Evolutionary conservation across 2,113 vertebrate species (phyloP).

Genomic region (Catharus fuscescens): DNA sequence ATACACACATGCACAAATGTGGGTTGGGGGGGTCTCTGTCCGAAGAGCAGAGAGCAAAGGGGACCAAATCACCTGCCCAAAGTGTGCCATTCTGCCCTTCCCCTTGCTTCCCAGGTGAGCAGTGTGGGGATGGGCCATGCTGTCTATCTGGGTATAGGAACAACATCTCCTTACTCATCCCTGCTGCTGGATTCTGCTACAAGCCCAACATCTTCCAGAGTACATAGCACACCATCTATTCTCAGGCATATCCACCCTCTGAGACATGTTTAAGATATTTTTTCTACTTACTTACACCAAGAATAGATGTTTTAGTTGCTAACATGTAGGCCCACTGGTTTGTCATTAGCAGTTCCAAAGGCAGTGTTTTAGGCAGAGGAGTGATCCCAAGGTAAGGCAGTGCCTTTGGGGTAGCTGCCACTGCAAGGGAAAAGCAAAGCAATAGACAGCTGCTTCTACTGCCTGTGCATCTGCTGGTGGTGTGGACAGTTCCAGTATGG

Average conservation of each 20-base stretch:
- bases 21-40: background rate
- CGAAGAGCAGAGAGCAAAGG: background rate
- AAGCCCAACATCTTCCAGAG: background rate
- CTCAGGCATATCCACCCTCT: background rate
- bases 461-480: background rate
- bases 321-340: background rate
- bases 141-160: background rate
- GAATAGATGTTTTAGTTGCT: background rate
- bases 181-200: background rate
- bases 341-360: background rate
- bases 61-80: background rate
- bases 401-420: background rate
- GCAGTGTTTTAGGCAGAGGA: conserved; percentile 22
- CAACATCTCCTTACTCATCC: background rate
- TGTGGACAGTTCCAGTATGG: background rate
- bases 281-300: background rate
- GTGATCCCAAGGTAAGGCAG: conserved; percentile 1
- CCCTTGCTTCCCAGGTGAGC: background rate
- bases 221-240: background rate
- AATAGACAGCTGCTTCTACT: background rate
- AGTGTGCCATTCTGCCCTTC: background rate
- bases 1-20: rapidly evolving
- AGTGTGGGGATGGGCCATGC: background rate
- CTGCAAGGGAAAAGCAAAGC: background rate
- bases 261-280: background rate